Base-by-base conservation (phyloP, 2,888 invertebrate genomes). In the Aromia moschata region DNA sequence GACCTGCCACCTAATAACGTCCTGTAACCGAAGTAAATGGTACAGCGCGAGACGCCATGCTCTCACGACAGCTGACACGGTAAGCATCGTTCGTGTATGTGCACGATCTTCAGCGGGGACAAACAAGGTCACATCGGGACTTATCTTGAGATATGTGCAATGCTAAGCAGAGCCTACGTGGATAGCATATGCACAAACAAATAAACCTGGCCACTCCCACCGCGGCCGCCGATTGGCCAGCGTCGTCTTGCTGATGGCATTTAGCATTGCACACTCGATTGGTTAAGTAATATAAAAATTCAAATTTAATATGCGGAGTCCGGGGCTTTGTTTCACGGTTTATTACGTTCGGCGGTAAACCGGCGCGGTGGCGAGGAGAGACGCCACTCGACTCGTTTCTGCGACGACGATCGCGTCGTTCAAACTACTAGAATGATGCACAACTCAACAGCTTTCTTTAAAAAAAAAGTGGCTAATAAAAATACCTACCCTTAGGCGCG, bases 271-370 rank as follows among this genome's bases (percentile, higher is more conserved):
- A 76, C 76, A 79, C 77, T 76, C 78, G 74, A 80, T 80, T 80
- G 80, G 80, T 77, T 79, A 77, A 77, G 77, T 79, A 74, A 79
- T 78, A 77, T 79, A 79, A 80, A 80, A 80, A 80, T 80, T 79
- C 74, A 77, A 80, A 79, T 80, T 80, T 80, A 79, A 80, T 79
- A 78, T 78, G 71, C 70, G 33, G 18, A 55, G 55, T 54, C 17
- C 17, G 30, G n/a, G n/a, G 53, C 64, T 65, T 62, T 59, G 61
- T 55, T 60, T 12, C 31, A 36, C 38, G 61, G 56, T 67, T 64
- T 67, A 63, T 64, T 64, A 64, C 61, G 61, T 56, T 59, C 60
- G 58, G 62, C 65, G 62, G 62, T 63, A 63, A 66, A 61, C 38
- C 36, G 20, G 18, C 17, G 43, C 25, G 25, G 7, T 25, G n/a